phyloP scores from a whole-genome alignment of 2,113 vertebrate species.

The Seriola dumerili region DNA sequence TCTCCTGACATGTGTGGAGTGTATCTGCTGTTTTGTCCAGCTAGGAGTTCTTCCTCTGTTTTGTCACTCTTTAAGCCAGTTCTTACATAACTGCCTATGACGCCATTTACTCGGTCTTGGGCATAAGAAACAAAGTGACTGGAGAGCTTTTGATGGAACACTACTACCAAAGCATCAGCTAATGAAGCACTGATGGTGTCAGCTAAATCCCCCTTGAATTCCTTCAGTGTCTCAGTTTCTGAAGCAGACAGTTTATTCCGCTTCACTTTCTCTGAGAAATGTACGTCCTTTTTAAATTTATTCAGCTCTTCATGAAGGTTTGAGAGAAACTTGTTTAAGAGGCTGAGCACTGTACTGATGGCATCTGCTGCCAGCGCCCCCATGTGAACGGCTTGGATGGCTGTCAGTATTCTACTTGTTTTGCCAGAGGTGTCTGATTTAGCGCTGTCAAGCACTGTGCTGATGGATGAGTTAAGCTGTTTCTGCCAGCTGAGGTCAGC shows the following conservation, averaged over 20 bases:
- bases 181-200: not conserved
- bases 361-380: not conserved
- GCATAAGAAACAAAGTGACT: conserved; percentile 26
- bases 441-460: not conserved
- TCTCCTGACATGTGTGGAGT: conserved; percentile 13
- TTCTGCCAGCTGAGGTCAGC: not conserved
- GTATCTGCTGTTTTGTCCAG: no score
- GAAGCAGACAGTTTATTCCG: not conserved
- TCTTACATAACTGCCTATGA: not conserved
- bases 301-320: no score
- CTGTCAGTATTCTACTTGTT: not conserved
- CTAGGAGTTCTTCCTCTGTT: not conserved
- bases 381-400: not conserved
- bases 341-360: not conserved
- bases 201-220: conserved; percentile 25
- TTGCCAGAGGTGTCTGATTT: not conserved
- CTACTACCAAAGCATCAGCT: no score
- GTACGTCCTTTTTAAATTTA: no score
- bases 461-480: conserved; percentile 33
- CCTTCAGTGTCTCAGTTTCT: conserved; percentile 6
- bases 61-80: not conserved
- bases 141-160: conserved; percentile 30
- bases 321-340: not conserved
- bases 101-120: conserved; percentile 3
- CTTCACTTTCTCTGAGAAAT: conserved; percentile 5